Evolutionary conservation across 2,113 vertebrate genomes (phyloP).

Genomic region (Astur gentilis): DNA sequence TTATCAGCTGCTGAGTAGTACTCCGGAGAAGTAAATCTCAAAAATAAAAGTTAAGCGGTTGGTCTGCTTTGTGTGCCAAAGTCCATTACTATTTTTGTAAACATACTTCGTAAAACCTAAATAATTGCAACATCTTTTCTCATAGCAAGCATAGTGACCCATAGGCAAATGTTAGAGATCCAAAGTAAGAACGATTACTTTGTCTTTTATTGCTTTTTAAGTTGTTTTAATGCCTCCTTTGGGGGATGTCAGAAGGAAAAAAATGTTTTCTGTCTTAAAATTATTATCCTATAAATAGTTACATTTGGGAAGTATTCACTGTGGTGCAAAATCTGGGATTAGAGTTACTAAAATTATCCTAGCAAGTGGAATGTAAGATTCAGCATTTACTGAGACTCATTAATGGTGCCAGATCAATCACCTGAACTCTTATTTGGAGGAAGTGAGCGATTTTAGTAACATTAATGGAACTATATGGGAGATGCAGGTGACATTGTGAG

Average conservation of each 20-base stretch:
- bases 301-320: not conserved
- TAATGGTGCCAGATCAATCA: conserved; percentile 37
- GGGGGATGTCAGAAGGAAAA: not conserved
- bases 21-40: not conserved
- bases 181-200: not conserved
- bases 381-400: conserved; percentile 21
- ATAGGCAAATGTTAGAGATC: not conserved
- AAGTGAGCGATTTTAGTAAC: conserved; percentile 16
- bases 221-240: not conserved
- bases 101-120: not conserved
- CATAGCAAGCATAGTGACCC: not conserved
- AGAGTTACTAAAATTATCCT: conserved; percentile 27
- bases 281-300: not conserved
- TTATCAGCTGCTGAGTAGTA: not conserved
- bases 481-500: not conserved
- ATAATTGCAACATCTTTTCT: not conserved
- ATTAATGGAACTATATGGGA: not conserved
- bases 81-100: not conserved
- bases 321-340: conserved; percentile 27
- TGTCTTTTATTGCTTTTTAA: not conserved
- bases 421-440: conserved; percentile 3
- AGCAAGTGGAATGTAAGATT: conserved; percentile 5
- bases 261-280: not conserved
- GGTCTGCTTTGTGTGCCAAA: not conserved
- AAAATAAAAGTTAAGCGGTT: not conserved